Evolutionary conservation across 2,888 invertebrate genomes (phyloP).

Genomic region (Drosophila leonis): DNA sequence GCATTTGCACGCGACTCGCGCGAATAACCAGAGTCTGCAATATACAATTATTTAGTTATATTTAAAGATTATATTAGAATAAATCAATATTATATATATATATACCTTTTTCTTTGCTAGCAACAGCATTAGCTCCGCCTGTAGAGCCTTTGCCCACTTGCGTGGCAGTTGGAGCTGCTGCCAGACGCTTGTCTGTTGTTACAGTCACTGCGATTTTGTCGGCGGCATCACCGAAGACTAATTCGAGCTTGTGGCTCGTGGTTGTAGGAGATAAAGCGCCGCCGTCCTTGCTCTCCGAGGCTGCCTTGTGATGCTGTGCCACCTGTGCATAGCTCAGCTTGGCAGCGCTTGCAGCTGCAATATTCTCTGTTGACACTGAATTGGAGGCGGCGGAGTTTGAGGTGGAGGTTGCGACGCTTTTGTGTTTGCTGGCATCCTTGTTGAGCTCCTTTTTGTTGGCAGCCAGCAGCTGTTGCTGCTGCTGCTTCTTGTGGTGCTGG

Average conservation of each 20-base stretch:
- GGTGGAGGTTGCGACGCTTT: conserved; percentile 81
- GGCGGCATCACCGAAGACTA: conserved; percentile 53
- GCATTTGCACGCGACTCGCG: conserved; percentile 80
- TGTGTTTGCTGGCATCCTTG: conserved; percentile 81
- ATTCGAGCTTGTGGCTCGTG: conserved; percentile 65
- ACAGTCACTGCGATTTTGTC: conserved; percentile 43
- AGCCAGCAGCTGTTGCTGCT: conserved; percentile 25
- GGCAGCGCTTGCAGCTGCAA: conserved; percentile 72
- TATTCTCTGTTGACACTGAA: conserved; percentile 80
- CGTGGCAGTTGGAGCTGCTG: conserved; percentile 24
- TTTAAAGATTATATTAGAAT: too few species aligned
- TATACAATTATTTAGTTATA: background rate
- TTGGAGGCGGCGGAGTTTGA: conserved; percentile 69
- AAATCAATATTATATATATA: background rate
- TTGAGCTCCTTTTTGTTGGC: conserved; percentile 70
- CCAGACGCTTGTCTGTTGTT: conserved; percentile 58
- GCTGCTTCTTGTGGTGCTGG: conserved; percentile 75
- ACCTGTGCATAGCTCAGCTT: conserved; percentile 89
- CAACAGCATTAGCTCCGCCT: conserved; percentile 48
- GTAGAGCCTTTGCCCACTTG: conserved; percentile 43
- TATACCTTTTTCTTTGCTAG: conserved; percentile 84
- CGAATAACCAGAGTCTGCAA: conserved; percentile 59
- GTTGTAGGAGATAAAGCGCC: conserved; percentile 62
- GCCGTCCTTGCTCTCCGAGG: conserved; percentile 70
- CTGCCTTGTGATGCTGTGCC: conserved; percentile 88